Conservation (phyloP, 1,140 invertebrate genomes). For the Archivesica marissinica region DNA sequence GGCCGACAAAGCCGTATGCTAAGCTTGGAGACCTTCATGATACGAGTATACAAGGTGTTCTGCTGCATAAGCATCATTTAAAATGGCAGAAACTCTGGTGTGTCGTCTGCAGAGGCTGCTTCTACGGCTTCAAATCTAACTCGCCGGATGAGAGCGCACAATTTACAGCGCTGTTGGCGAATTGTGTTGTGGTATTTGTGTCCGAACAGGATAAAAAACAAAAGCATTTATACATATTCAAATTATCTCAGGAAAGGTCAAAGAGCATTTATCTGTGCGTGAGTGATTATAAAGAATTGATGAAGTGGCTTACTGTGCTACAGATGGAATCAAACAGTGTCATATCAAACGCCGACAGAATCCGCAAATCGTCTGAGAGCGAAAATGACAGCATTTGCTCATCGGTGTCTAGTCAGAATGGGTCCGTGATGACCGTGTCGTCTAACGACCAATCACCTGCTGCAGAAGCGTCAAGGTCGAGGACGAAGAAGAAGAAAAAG, state of each 20-base stretch:
- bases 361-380: constrained; percentile 55
- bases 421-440: constrained; percentile 9
- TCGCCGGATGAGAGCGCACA: constrained; percentile 63
- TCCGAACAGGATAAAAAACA: constrained; percentile 67
- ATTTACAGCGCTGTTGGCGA: constrained; percentile 66
- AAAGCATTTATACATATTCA: constrained; percentile 72
- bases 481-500: constrained; percentile 49
- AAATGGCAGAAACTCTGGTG: constrained; percentile 75
- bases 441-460: not conserved
- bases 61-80: constrained; percentile 68
- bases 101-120: constrained; percentile 71
- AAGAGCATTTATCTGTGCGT: constrained; percentile 73
- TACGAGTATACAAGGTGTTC: constrained; percentile 64
- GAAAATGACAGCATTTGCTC: constrained; percentile 61
- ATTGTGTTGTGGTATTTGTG: constrained; percentile 69
- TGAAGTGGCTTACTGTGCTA: constrained; percentile 71
- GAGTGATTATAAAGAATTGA: constrained; percentile 67
- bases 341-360: constrained; percentile 60
- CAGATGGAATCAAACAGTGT: constrained; percentile 74
- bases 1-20: constrained; percentile 43
- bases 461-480: constrained; percentile 42
- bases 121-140: constrained; percentile 75
- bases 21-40: constrained; percentile 68
- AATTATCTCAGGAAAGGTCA: constrained; percentile 69
- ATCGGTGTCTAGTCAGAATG: constrained; percentile 56